Percentiles rank a stretch among this genome's conserved stretches.
Conservation (phyloP, 2,113 vertebrate genomes). For the Pelvicachromis taeniatus region DNA sequence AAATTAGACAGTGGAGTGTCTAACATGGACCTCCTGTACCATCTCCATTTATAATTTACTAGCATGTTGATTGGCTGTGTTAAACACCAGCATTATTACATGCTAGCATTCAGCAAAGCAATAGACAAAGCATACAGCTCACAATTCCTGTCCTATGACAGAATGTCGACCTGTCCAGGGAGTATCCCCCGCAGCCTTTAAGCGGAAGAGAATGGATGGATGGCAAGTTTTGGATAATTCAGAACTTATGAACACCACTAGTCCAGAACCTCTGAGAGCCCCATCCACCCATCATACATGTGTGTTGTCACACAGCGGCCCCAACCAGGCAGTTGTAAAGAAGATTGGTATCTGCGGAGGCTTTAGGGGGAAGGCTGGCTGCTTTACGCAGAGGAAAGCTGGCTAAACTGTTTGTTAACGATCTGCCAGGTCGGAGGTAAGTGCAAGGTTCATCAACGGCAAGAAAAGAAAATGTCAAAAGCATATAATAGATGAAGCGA, state of each 20-base stretch:
- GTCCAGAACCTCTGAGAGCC: background rate
- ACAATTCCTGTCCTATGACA: background rate
- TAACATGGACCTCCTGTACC: background rate
- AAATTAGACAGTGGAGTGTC: background rate
- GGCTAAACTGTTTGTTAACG: constrained; percentile 93
- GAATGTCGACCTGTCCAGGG: background rate
- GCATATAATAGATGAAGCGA: background rate
- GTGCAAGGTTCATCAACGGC: background rate
- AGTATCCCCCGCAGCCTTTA: background rate
- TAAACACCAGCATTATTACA: background rate
- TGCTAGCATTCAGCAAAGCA: background rate
- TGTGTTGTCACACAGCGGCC: constrained; percentile 92
- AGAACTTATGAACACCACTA: background rate
- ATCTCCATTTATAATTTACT: background rate
- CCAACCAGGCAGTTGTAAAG: constrained; percentile 92
- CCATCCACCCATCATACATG: constrained; percentile 79
- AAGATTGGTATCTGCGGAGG: constrained; percentile 95
- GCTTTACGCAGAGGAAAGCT: constrained; percentile 97
- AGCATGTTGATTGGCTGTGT: background rate
- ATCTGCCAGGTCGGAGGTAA: constrained; percentile 81
- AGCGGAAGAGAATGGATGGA: background rate
- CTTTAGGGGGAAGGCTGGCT: constrained; percentile 91
- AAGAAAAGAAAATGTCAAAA: background rate
- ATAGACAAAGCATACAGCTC: background rate
- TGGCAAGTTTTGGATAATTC: background rate